phyloP scores from a whole-genome alignment of 2,888 invertebrate genomes.

The Pristionchus maxplancki region DNA sequence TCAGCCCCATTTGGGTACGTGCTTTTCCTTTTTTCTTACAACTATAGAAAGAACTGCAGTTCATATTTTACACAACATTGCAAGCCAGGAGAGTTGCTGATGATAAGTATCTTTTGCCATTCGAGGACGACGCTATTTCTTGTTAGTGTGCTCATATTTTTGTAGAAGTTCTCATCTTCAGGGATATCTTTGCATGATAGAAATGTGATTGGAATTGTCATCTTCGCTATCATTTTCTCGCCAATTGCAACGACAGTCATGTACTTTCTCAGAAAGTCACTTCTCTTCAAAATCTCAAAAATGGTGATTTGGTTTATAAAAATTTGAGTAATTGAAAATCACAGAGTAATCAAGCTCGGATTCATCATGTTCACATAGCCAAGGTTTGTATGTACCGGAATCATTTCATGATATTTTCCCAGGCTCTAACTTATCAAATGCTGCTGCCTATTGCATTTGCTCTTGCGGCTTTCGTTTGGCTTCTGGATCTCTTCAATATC shows the following conservation, averaged over 20 bases:
- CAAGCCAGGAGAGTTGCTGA: not conserved
- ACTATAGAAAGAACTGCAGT: not conserved
- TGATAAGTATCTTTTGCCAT: not conserved
- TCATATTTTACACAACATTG: not conserved
- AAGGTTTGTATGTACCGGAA: no score
- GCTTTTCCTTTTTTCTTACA: not conserved
- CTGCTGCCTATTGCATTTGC: not conserved
- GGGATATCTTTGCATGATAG: not conserved
- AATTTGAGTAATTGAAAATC: not conserved
- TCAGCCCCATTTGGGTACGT: not conserved
- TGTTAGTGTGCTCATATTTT: not conserved
- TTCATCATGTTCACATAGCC: not conserved
- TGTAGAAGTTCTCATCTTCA: not conserved
- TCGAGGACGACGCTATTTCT: not conserved
- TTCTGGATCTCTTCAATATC: not conserved
- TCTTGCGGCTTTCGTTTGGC: not conserved
- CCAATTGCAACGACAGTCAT: not conserved
- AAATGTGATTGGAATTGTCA: not conserved
- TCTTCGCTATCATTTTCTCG: not conserved
- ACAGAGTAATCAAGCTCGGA: not conserved
- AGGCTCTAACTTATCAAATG: not conserved
- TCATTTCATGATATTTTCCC: no score
- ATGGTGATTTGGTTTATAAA: not conserved
- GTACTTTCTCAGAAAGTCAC: not conserved
- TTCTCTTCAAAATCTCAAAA: not conserved